These are phyloP conservation scores for Acronicta aceris DNA, from an alignment of 2,888 invertebrate genomes.

Conservation along the genomic window DNA sequence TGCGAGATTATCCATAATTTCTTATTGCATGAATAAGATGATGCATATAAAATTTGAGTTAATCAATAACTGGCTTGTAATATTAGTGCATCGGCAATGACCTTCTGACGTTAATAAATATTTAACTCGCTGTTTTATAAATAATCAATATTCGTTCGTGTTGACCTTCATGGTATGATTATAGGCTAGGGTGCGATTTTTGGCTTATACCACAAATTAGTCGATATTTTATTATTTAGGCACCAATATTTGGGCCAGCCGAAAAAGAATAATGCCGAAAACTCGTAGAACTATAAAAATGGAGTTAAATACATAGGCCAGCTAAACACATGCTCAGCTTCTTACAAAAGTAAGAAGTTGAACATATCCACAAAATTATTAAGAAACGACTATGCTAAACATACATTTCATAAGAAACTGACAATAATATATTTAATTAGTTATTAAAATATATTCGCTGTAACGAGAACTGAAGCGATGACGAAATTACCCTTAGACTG, in stretches of 20 bases:
- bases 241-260: too few species aligned
- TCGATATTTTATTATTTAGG: too few species aligned
- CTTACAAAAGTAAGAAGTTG: too few species aligned
- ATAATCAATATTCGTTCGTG: not conserved
- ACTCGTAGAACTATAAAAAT: too few species aligned
- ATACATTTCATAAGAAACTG: not conserved
- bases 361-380: not conserved
- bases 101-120: slow-evolving; percentile 14
- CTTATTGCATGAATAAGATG: slow-evolving; percentile 14
- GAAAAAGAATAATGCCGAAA: too few species aligned
- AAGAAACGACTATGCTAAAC: not conserved
- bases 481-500: slow-evolving; percentile 12
- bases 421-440: not conserved
- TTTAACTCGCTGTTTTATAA: slow-evolving; percentile 7
- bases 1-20: slow-evolving; percentile 2
- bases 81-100: slow-evolving; percentile 15
- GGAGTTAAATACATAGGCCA: too few species aligned
- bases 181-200: not conserved
- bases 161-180: slow-evolving; percentile 6
- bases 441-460: not conserved
- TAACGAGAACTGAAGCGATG: slow-evolving; percentile 11
- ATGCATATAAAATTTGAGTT: slow-evolving; percentile 15
- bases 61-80: slow-evolving; percentile 9
- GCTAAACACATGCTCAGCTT: too few species aligned
- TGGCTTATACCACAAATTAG: too few species aligned